Evolutionary conservation across 2,888 invertebrate species (phyloP), one percentile per base, ranked within the genome.

Genomic region (Spisula solida): DNA sequence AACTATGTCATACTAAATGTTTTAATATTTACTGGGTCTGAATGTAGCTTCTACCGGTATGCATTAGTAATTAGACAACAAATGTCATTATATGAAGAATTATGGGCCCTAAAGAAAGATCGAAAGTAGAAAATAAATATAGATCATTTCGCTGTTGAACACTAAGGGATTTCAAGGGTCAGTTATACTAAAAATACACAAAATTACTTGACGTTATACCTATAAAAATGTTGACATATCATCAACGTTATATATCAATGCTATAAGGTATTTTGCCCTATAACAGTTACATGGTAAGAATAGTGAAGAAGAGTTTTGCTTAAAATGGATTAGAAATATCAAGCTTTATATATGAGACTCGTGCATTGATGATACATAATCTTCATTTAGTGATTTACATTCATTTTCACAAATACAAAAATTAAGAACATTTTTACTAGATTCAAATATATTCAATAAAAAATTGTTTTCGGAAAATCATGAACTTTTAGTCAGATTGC

Each of bases 261-360:
- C 75, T 75, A 75, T 75, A 31, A 75, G 31, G 75, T 75, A 75
- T 75, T 56, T 75, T 75, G 75, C 75, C 75, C 75, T 75, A 75
- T 75, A 31, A 75, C 75, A 75, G 75, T 75, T 34, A 25, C 60
- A 66, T 20, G 55, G n/a, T 60, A n/a, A 20, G 51, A 51, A 51
- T 1, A 51, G 51, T 41, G 41, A 41, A 60, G 20, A 60, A 60
- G 25, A 60, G 1, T 60, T n/a, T 25, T 66, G n/a, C 16, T 51
- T 1, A 51, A 5, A 51, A 51, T 51, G 14, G 41, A 51, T 16
- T 1, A 16, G 51, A 51, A 51, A 51, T 51, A 51, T 51, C 51
- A 51, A 51, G 51, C 51, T 51, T 51, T 8, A 14, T 51, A 51
- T 51, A 51, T 51, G 51, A 16, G 51, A 51, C 51, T 51, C 1